A percentile compares a stretch with the other conserved stretches of the same genome.
These are phyloP conservation scores for Thymelicus acteon DNA, from an alignment of 2,888 invertebrate species.

Conservation along the genomic window DNA sequence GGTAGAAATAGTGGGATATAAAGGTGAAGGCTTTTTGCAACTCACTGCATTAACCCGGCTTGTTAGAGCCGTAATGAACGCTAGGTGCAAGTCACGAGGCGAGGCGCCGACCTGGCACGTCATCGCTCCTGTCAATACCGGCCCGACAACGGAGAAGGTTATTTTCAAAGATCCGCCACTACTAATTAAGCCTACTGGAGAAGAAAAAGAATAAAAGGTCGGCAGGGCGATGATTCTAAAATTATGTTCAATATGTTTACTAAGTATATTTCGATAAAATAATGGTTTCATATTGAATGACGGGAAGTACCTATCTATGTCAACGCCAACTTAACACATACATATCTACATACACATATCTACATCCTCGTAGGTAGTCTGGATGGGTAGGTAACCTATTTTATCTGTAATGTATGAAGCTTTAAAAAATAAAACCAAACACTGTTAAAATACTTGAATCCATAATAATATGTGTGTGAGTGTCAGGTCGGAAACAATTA, in stretches of 20 bases:
- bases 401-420: too few species aligned
- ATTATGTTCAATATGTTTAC: neutral
- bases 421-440: too few species aligned
- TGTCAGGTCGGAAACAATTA: conserved; percentile 30
- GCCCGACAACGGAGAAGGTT: conserved; percentile 77
- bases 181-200: conserved; percentile 70
- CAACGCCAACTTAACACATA: too few species aligned
- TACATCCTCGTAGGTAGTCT: too few species aligned
- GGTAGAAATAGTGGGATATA: conserved; percentile 39
- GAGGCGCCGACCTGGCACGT: conserved; percentile 71
- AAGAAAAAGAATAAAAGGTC: conserved; percentile 22
- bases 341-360: too few species aligned
- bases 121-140: conserved; percentile 77
- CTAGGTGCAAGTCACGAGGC: conserved; percentile 77
- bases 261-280: neutral
- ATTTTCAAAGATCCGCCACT: conserved; percentile 77
- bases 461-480: neutral
- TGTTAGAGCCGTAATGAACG: conserved; percentile 81
- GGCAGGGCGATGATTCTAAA: conserved; percentile 1
- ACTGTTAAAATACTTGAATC: neutral
- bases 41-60: conserved; percentile 83
- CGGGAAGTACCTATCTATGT: too few species aligned
- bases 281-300: neutral
- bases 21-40: conserved; percentile 71
- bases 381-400: too few species aligned